Base-by-base conservation (phyloP, 2,888 invertebrate species). In the Physocephala rufipes region DNA sequence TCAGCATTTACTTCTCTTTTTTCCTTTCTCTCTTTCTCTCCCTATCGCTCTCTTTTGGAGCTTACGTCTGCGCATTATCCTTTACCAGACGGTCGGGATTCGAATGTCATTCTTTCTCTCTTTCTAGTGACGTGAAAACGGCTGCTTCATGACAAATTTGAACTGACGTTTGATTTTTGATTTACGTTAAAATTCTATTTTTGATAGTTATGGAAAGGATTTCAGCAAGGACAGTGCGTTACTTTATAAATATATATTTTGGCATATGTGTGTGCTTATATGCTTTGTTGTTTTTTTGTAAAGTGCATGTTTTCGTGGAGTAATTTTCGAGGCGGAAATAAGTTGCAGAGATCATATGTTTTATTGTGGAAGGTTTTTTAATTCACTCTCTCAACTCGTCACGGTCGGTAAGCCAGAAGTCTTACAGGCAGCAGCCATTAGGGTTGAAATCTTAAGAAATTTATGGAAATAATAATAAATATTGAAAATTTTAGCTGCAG, bases 341-440 rank as follows among this genome's bases (percentile, higher is more conserved):
- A 26, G 12, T 58, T 70, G 66, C 76, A 59, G 67, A 66, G 74
- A 69, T 73, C 73, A 74, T 67, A 74, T 63, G 74, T 67, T 74
- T 30, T 75, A 73, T 82, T 82, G 78, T 75, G 81, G 76, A 79
- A 82, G 82, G 80, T 36, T 36, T 9, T 36, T 36, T 36, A n/a
- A n/a, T n/a, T n/a, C n/a, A n/a, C n/a, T 36, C 36, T 36, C 5
- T 36, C 36, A 36, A 9, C 36, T 36, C 36, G 36, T 36, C 5
- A 9, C 36, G 36, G 5, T 36, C 36, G 9, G 9, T 7, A 36
- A 7, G 36, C 36, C 9, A 36, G 1, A 13, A 19, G 12, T 5
- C 15, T 51, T 9, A 51, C 24, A 24, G n/a, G 15, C 21, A 13
- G 19, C 13, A n/a, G 24, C 55, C n/a, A 1, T 21, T 4, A 55